These are phyloP conservation scores for Benitochromis conjunctus DNA, from an alignment of 2,113 vertebrate species.

Conservation along the genomic window DNA sequence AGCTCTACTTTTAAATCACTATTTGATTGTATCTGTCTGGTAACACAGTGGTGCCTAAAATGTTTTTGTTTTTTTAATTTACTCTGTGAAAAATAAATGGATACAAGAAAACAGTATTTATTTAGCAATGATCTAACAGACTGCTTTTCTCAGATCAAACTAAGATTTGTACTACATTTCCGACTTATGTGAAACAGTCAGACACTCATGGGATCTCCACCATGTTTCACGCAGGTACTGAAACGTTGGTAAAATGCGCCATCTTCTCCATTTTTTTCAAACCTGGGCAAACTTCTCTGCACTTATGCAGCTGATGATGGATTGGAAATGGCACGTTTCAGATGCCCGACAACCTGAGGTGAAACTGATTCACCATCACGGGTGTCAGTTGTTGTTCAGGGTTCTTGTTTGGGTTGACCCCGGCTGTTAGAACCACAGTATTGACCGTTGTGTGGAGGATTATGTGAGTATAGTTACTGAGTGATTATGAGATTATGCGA, in stretches of 20 bases:
- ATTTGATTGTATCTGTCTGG: neutral
- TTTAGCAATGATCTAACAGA: neutral
- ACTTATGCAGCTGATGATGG: neutral
- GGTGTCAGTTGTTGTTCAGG: neutral
- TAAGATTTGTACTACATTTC: neutral
- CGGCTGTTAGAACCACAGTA: neutral
- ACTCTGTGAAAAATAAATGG: neutral
- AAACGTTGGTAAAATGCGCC: neutral
- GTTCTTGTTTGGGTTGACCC: neutral
- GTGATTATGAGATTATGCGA: slow-evolving; percentile 29
- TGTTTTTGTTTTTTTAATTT: neutral
- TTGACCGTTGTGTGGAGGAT: slow-evolving; percentile 40
- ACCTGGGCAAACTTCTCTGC: neutral
- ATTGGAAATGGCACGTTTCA: neutral
- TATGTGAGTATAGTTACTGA: slow-evolving; percentile 17
- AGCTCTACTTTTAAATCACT: neutral
- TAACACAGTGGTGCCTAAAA: slow-evolving; percentile 17
- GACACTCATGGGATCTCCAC: neutral
- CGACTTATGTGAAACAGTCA: neutral
- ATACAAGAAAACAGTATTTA: neutral
- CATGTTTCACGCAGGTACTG: neutral
- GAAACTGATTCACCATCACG: neutral
- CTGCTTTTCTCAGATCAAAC: neutral
- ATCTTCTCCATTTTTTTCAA: neutral
- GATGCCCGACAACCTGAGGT: neutral